Base-by-base conservation (phyloP, 2,888 invertebrate species). In the Hyppa rectilinea region DNA sequence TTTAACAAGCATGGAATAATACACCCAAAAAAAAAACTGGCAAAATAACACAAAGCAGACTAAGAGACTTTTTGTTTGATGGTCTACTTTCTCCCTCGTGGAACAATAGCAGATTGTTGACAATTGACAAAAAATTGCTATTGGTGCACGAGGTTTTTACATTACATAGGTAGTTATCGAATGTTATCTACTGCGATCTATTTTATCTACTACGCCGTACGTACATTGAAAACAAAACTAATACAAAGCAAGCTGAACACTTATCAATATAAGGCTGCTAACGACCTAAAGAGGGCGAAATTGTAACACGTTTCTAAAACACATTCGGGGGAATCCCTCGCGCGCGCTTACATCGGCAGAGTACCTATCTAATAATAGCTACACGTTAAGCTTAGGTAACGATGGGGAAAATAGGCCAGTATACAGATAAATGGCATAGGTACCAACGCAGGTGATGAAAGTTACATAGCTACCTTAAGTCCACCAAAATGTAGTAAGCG, bases 261-360 rank as follows among this genome's bases (percentile, higher is more conserved):
- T 20, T 43, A 31, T 31, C 23, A 71, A 40, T 26, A 14, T 49
- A 67, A 43, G 6, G 14, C 2, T 17, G 3, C 1, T 38, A 20
- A 10, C 26, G 2, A 5, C 4, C 3, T 34, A 38, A 23, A 34
- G 3, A 6, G 0, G 14, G 1, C 34, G 14, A 34, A 77, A 77
- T 55, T 26, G 23, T 31, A 45, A 45, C 12, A 50, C 4, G 23
- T 12, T 20, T 17, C 17, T 2, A 43, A 29, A 55, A 55, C 10
- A 29, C 7, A 40, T 17, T 47, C 17, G 4, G 53, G 78, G 78
- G 29, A 71, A 49, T 49, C 53, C 70, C 53, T 29, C 10, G 20
- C 29, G 52, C 26, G 34, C 36, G 9, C 26, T n/a, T 36, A 75
- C 34, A 36, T 23, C 20, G 7, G 20, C 5, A 63, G 26, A 36